phyloP scores from a whole-genome alignment of 2,888 invertebrate species.

The Plemyria rubiginata region DNA sequence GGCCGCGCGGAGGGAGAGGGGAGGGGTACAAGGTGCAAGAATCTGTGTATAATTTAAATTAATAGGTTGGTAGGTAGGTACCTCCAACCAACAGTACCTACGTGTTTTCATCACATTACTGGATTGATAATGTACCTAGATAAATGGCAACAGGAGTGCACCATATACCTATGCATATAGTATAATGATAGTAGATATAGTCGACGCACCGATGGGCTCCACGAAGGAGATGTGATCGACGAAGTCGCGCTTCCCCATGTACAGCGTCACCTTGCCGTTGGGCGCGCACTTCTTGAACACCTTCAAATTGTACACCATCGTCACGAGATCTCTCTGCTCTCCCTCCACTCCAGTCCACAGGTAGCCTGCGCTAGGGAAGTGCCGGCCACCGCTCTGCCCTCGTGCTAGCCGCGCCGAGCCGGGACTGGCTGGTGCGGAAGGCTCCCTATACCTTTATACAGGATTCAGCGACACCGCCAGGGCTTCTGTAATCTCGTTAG shows the following conservation, averaged over 20 bases:
- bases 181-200: no score
- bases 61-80: no score
- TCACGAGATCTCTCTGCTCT: conserved; percentile 47
- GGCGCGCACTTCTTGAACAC: conserved; percentile 96
- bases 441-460: conserved; percentile 58
- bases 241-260: conserved; percentile 94
- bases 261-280: conserved; percentile 93
- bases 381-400: not conserved
- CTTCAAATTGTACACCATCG: conserved; percentile 95
- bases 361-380: not conserved
- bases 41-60: no score
- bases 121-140: no score
- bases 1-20: no score
- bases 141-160: no score
- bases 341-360: no score
- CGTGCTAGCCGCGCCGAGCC: conserved; percentile 3
- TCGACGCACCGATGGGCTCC: conserved; percentile 90
- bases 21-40: no score
- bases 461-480: conserved; percentile 60
- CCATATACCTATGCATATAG: no score
- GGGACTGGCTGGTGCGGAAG: conserved; percentile 10
- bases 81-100: no score
- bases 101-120: no score
- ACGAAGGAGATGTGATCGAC: conserved; percentile 94
- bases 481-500: conserved; percentile 75